A percentile compares a stretch with the other conserved stretches of the same genome.
phyloP scores from a whole-genome alignment of 2,113 vertebrate species.

The Atrichornis clamosus region DNA sequence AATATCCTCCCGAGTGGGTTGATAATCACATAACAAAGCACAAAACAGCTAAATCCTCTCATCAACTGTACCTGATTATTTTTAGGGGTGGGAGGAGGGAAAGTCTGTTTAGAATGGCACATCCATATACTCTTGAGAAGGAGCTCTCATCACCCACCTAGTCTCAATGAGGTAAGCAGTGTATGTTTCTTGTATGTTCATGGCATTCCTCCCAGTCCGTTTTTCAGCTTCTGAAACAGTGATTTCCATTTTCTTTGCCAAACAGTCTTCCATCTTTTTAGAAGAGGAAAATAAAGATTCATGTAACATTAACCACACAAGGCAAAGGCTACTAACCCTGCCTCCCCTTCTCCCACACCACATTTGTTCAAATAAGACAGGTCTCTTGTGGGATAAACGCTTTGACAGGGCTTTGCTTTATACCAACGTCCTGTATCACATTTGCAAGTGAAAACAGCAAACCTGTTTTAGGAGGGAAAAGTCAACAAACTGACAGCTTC shows the following conservation, averaged over 20 bases:
- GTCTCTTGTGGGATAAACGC: neutral
- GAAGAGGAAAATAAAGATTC: neutral
- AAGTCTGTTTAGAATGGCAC: neutral
- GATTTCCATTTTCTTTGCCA: constrained; percentile 89
- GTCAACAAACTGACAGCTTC: neutral
- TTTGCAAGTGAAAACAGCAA: neutral
- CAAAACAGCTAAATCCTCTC: neutral
- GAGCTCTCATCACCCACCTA: constrained; percentile 71
- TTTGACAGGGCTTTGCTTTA: neutral
- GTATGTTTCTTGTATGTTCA: constrained; percentile 94
- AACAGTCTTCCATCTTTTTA: constrained; percentile 82
- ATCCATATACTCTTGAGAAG: neutral
- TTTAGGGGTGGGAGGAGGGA: neutral
- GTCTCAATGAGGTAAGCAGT: constrained; percentile 96
- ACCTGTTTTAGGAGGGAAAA: neutral
- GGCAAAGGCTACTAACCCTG: neutral
- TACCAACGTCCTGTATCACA: neutral
- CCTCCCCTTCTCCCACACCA: neutral
- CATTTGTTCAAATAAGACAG: neutral
- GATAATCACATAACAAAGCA: neutral
- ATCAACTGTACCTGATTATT: neutral
- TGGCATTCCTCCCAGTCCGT: constrained; percentile 86
- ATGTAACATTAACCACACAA: neutral
- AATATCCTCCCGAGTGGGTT: neutral
- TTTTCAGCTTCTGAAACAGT: constrained; percentile 92